A percentile compares a stretch with the other conserved stretches of the same genome.
phyloP scores from a whole-genome alignment of 2,797 vertebrate genomes.

The Arrhamphus sclerolepis region DNA sequence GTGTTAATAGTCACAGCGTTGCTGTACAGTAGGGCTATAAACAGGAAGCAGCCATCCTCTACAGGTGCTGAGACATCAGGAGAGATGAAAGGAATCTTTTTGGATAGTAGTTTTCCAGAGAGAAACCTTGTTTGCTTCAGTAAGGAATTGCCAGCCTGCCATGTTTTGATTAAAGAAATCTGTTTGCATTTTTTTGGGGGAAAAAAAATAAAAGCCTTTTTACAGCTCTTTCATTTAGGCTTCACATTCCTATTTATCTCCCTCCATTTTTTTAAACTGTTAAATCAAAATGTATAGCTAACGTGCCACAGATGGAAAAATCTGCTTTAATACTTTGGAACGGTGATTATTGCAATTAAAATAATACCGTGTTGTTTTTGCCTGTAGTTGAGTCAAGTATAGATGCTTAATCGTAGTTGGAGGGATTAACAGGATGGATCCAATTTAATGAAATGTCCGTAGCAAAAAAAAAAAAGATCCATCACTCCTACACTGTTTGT shows the following conservation, averaged over 20 bases:
- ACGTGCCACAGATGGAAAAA: constrained; percentile 52
- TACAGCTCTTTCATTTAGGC: constrained; percentile 72
- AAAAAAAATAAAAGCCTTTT: constrained; percentile 67
- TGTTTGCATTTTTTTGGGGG: constrained; percentile 68
- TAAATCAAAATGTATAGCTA: constrained; percentile 26
- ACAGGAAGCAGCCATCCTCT: constrained; percentile 57
- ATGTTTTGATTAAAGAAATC: constrained; percentile 72
- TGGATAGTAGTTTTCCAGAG: constrained; percentile 36
- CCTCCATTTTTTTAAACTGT: constrained; percentile 24
- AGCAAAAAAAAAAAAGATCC: constrained; percentile 14
- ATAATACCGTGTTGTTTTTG: constrained; percentile 34
- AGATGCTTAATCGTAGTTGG: constrained; percentile 16
- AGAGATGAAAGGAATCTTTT: constrained; percentile 50
- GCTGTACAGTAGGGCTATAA: constrained; percentile 30
- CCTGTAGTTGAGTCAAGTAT: constrained; percentile 35
- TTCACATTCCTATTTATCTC: constrained; percentile 74
- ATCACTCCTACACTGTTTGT: constrained; percentile 22
- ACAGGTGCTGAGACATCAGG: constrained; percentile 52
- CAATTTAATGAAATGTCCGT: constrained; percentile 45
- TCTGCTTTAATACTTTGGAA: constrained; percentile 39
- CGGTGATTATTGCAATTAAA: constrained; percentile 40
- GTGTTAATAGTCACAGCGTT: constrained; percentile 45
- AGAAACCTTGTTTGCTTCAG: constrained; percentile 24
- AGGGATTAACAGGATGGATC: constrained; percentile 23
- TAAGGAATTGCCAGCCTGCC: constrained; percentile 37